Evolutionary conservation across 35 echinoderm and acorn worm genomes (phyloP).

Genomic region (Holothuria glaberrima): DNA sequence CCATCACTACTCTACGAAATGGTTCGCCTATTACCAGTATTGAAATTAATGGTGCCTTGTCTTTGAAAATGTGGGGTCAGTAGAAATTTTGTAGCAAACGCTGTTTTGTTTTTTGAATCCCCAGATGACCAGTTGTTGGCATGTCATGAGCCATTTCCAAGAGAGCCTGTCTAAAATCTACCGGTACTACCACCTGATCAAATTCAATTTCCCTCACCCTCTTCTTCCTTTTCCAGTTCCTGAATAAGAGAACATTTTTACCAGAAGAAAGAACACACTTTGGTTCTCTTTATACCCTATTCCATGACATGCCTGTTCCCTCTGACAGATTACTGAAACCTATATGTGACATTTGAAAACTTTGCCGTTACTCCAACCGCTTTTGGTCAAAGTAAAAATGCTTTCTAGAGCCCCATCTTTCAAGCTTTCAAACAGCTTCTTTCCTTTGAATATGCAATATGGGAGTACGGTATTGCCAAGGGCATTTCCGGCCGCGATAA

Average conservation of each 20-base stretch:
- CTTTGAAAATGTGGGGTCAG: conserved; percentile 40
- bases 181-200: conserved; percentile 36
- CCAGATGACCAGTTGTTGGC: conserved; percentile 30
- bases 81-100: conserved; percentile 33
- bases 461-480: too few relatives aligned
- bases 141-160: conserved; percentile 23
- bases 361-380: too few relatives aligned
- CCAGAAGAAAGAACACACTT: not conserved
- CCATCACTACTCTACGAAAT: conserved; percentile 23
- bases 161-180: not conserved
- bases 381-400: too few relatives aligned
- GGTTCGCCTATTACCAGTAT: conserved; percentile 22
- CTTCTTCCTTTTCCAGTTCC: conserved; percentile 18
- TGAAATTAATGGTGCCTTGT: conserved; percentile 23
- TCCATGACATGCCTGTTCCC: not conserved
- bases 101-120: conserved; percentile 42
- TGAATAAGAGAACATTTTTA: not conserved
- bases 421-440: too few relatives aligned
- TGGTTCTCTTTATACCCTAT: not conserved
- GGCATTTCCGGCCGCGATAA: too few relatives aligned
- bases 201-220: not conserved
- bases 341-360: too few relatives aligned
- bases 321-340: too few relatives aligned
- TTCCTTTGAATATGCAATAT: too few relatives aligned
- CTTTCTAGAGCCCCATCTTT: too few relatives aligned